Base-by-base conservation (phyloP, 2,113 vertebrate species). In the Scortum barcoo region DNA sequence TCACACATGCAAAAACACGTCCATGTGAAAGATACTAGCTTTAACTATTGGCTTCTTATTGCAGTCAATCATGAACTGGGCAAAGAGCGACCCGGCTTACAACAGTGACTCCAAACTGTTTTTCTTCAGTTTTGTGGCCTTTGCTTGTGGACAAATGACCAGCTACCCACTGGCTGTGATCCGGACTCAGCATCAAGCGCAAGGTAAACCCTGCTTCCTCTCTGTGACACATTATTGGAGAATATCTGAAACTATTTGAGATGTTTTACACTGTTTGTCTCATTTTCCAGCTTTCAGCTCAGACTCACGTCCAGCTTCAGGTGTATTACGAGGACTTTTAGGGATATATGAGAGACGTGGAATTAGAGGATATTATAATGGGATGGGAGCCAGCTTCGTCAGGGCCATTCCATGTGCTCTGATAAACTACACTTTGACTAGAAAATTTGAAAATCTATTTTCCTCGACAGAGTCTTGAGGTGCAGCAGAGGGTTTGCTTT, bases 131-230 rank as follows among this genome's bases (percentile, higher is more conserved):
- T 95, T 95, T 65, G 90, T 94, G 76, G 94, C 94, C 12, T 95
- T 95, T 57, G 92, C 94, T 3, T 93, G 88, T 16, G 94, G 93
- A 87, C 95, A 95, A 73, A 83, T 92, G 16, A 94, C 89, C 83
- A 95, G 94, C 74, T 95, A 95, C 80, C 95, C 95, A 0, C 83
- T 95, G 71, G 95, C 95, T 1, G 91, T 95, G 72, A 95, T 95
- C 73, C 85, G 95, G 65, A 95, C 94, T 12, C 94, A 95, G 73
- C 94, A 94, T 77, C 95, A 95, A 81, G 94, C 94, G 1, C 92
- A 92, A 82, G 94, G 95, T 95, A 89, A 77, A 80, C 10, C 0
- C 2, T 50, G 0, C 16, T 28, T 72, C 53, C 67, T 33, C 67
- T 33, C 1, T 60, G 5, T 36, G 16, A 63, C 36, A 69, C 30